phyloP scores from a whole-genome alignment of 1,140 invertebrate species.

The Ylistrum balloti region DNA sequence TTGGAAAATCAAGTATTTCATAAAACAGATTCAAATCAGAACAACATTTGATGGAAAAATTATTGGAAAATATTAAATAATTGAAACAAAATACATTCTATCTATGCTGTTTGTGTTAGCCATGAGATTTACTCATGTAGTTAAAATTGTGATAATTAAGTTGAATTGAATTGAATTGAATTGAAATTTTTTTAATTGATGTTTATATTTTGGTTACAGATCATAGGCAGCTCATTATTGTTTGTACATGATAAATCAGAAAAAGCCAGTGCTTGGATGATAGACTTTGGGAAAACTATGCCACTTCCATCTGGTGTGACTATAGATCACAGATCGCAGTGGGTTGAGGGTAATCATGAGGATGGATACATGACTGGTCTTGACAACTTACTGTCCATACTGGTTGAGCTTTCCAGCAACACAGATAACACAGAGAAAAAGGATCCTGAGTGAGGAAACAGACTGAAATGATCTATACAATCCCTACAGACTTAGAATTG shows the following conservation, averaged over 20 bases:
- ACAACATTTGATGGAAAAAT: no score
- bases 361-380: conserved; percentile 98
- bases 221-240: conserved; percentile 97
- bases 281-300: conserved; percentile 98
- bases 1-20: background rate
- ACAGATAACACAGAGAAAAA: background rate
- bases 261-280: conserved; percentile 95
- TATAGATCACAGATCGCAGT: conserved; percentile 92
- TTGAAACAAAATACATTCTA: no score
- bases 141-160: no score
- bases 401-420: conserved; percentile 67
- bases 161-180: no score
- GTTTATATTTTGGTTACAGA: conserved; percentile 83
- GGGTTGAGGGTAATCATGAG: conserved; percentile 99
- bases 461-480: background rate
- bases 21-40: no score
- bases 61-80: no score
- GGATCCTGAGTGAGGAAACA: background rate
- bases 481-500: background rate
- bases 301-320: conserved; percentile 89
- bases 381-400: conserved; percentile 94
- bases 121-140: no score
- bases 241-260: conserved; percentile 96
- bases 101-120: no score
- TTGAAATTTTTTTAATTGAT: no score